Conservation (phyloP, 2,113 vertebrate species). For the Plotosus lineatus region DNA sequence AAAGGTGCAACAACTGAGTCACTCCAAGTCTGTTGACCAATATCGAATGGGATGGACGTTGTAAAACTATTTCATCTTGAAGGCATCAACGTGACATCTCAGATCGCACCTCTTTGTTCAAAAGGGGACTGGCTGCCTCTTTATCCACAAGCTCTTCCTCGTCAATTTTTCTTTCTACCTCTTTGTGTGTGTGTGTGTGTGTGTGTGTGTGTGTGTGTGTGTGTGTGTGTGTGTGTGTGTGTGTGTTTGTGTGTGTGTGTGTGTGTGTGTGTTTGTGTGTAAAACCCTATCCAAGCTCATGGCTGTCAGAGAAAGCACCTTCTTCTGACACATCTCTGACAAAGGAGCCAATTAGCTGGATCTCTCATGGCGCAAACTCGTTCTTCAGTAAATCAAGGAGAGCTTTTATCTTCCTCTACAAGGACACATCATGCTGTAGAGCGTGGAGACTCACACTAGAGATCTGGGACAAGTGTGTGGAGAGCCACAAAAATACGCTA, state of each 20-base stretch:
- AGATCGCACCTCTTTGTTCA: not conserved
- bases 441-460: slow-evolving; percentile 1
- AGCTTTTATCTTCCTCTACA: slow-evolving; percentile 51
- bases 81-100: slow-evolving; percentile 16
- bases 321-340: slow-evolving; percentile 49
- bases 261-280: slow-evolving; percentile 6
- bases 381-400: slow-evolving; percentile 44
- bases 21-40: not conserved
- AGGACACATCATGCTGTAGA: slow-evolving; percentile 44
- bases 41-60: slow-evolving; percentile 11
- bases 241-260: slow-evolving; percentile 8
- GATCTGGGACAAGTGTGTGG: not conserved
- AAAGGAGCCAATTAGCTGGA: slow-evolving; percentile 54
- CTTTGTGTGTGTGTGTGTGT: not conserved
- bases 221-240: slow-evolving; percentile 6
- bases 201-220: slow-evolving; percentile 10
- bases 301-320: slow-evolving; percentile 42
- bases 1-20: not conserved
- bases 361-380: slow-evolving; percentile 46
- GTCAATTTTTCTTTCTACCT: slow-evolving; percentile 4
- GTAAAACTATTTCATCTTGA: slow-evolving; percentile 10
- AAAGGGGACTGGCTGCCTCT: slow-evolving; percentile 28
- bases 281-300: slow-evolving; percentile 24
- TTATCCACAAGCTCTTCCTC: slow-evolving; percentile 23
- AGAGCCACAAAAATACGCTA: not conserved